Evolutionary conservation across 2,797 vertebrate species (phyloP).

Genomic region (Erpetoichthys calabaricus): DNA sequence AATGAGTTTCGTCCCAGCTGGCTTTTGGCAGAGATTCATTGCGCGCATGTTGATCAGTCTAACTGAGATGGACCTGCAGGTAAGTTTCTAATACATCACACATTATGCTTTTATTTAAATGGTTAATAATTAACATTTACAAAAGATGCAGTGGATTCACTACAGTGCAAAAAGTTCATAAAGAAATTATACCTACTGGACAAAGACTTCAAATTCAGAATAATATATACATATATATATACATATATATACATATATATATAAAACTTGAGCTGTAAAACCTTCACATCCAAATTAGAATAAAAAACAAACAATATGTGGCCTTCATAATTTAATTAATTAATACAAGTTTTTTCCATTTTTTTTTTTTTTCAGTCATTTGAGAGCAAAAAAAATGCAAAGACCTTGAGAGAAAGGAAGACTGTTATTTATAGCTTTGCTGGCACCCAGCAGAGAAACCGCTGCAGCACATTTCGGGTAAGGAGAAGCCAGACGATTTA

Average conservation of each 20-base stretch:
- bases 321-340: too few relatives aligned
- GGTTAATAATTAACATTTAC: too few relatives aligned
- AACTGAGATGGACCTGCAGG: constrained; percentile 91
- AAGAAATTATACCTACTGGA: too few relatives aligned
- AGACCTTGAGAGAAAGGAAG: constrained; percentile 46
- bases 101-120: too few relatives aligned
- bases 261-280: too few relatives aligned
- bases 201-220: too few relatives aligned
- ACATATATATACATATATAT: too few relatives aligned
- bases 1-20: constrained; percentile 94
- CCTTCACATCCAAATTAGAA: too few relatives aligned
- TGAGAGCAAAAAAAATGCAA: constrained; percentile 59
- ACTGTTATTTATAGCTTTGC: constrained; percentile 82
- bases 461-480: constrained; percentile 91
- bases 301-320: too few relatives aligned
- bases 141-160: too few relatives aligned
- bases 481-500: constrained; percentile 89
- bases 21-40: constrained; percentile 95
- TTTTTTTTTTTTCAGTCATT: constrained; percentile 51
- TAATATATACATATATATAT: too few relatives aligned
- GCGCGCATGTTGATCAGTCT: constrained; percentile 94
- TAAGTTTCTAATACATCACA: constrained; percentile 24
- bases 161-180: too few relatives aligned
- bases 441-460: constrained; percentile 63
- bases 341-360: neutral